These are phyloP conservation scores for Erpornis zantholeuca DNA, from an alignment of 2,113 vertebrate genomes.

Conservation along the genomic window DNA sequence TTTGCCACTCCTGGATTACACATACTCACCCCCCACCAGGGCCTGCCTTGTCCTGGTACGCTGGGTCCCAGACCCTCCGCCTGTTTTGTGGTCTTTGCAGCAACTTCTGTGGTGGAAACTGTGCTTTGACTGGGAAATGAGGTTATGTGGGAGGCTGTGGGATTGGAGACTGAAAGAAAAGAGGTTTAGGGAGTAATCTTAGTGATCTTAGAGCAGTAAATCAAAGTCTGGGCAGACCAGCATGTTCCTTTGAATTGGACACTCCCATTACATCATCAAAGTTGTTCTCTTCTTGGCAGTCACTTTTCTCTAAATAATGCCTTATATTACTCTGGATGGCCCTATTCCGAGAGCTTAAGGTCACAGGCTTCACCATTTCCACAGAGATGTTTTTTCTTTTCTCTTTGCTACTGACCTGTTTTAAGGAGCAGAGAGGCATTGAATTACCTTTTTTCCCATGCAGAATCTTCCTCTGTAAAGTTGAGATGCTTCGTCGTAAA, in stretches of 20 bases:
- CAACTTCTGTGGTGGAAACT: not conserved
- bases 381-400: not conserved
- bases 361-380: not conserved
- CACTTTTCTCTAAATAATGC: not conserved
- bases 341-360: not conserved
- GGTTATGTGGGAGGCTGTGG: not conserved
- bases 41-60: not conserved
- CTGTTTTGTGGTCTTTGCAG: not conserved
- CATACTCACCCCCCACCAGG: accelerated
- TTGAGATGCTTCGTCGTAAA: not conserved
- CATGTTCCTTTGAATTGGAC: not conserved
- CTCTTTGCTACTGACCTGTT: not conserved
- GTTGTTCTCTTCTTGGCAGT: not conserved
- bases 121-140: not conserved
- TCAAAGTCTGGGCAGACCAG: not conserved
- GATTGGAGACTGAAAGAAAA: not conserved
- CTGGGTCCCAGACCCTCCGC: not conserved
- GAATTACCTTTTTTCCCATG: not conserved
- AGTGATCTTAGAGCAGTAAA: not conserved
- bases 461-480: not conserved
- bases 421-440: not conserved
- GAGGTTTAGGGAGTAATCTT: not conserved
- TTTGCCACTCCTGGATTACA: not conserved
- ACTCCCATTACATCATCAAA: not conserved
- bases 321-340: not conserved